These are phyloP conservation scores for Acanthaster planci DNA, from an alignment of 35 echinoderm and acorn worm species.

Conservation along the genomic window DNA sequence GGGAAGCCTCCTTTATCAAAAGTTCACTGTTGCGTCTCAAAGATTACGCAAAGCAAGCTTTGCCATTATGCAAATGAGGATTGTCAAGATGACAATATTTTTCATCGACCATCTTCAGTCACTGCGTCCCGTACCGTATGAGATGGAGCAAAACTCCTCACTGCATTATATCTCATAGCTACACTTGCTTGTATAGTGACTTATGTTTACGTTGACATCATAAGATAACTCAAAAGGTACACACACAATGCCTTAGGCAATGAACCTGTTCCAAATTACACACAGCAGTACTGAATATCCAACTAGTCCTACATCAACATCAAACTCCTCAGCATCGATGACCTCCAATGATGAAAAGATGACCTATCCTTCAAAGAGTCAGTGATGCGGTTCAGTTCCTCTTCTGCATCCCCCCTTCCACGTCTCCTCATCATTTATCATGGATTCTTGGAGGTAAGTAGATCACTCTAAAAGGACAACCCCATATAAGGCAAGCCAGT, in stretches of 20 bases:
- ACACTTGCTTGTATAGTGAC: background rate
- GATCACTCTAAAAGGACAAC: background rate
- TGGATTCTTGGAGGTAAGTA: background rate
- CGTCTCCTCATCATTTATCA: background rate
- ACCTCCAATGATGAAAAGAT: background rate
- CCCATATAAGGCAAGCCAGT: constrained; percentile 13
- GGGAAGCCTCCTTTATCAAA: background rate
- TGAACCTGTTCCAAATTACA: background rate
- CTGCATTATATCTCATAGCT: background rate
- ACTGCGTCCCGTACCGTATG: no score
- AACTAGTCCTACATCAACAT: background rate
- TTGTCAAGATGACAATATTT: no score
- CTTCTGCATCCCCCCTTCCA: background rate
- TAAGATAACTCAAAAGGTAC: background rate
- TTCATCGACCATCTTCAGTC: no score
- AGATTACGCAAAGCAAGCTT: no score
- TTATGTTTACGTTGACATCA: background rate
- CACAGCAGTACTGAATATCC: no score
- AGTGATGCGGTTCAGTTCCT: background rate
- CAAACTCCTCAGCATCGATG: background rate
- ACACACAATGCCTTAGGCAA: background rate
- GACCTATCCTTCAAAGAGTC: background rate
- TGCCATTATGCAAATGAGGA: no score
- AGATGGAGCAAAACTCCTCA: no score
- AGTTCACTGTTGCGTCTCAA: no score